phyloP scores from a whole-genome alignment of 1,140 invertebrate genomes.

The Drosophila dunni region DNA sequence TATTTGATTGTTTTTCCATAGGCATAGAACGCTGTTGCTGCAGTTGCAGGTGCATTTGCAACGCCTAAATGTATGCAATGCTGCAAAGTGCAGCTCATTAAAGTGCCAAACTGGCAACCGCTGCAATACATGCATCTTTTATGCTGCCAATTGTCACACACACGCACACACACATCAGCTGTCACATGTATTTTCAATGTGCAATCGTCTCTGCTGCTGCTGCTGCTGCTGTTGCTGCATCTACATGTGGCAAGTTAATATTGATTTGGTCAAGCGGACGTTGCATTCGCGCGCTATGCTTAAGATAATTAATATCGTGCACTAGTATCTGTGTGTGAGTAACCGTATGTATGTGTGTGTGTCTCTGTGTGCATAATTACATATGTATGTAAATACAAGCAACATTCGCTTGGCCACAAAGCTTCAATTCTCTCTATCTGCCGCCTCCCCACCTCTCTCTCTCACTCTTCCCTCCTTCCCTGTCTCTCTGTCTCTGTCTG shows the following conservation, averaged over 20 bases:
- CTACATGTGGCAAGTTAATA: conserved; percentile 62
- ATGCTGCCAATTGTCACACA: conserved; percentile 41
- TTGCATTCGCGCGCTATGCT: conserved; percentile 61
- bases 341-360: neutral
- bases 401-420: conserved; percentile 12
- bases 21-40: neutral
- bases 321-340: conserved; percentile 11
- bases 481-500: neutral
- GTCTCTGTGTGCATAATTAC: conserved; percentile 21
- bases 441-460: neutral
- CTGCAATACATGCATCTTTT: conserved; percentile 47
- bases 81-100: conserved; percentile 45
- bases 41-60: conserved; percentile 2
- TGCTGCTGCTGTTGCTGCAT: conserved; percentile 5
- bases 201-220: conserved; percentile 22
- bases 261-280: conserved; percentile 73
- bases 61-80: conserved; percentile 46
- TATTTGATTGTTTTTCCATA: conserved; percentile 74
- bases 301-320: conserved; percentile 69
- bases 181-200: conserved; percentile 44
- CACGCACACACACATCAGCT: conserved; percentile 18
- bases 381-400: conserved; percentile 59
- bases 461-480: neutral
- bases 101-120: conserved; percentile 38
- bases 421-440: conserved; percentile 3